Percentiles rank a stretch among this genome's conserved stretches.
Conservation (phyloP, 2,113 vertebrate species). For the Menidia beryllina region DNA sequence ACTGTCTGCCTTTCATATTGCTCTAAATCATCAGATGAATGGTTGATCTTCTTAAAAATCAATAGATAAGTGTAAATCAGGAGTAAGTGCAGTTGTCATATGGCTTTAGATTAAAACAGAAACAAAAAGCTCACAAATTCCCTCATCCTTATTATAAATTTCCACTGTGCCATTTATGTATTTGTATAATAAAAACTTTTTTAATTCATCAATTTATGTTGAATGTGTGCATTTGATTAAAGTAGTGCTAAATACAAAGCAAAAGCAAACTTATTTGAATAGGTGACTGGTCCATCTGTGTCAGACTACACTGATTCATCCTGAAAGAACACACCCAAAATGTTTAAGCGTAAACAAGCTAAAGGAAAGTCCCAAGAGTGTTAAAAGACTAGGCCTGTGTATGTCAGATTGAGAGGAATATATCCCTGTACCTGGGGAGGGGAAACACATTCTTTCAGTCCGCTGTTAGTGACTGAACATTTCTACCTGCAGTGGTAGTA, state of each 20-base stretch:
- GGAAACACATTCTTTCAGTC: background rate
- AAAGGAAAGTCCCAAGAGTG: constrained; percentile 41
- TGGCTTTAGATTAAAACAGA: too few relatives aligned
- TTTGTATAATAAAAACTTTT: background rate
- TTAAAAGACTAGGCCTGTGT: background rate
- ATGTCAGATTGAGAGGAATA: background rate
- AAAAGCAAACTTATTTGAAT: background rate
- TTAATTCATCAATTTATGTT: background rate
- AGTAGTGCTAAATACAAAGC: background rate
- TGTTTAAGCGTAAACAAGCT: background rate
- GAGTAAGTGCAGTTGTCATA: too few relatives aligned
- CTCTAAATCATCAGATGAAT: background rate
- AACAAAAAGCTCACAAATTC: too few relatives aligned
- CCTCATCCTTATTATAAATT: too few relatives aligned
- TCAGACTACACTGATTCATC: background rate
- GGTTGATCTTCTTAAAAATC: background rate
- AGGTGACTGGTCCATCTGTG: background rate
- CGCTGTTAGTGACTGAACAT: background rate
- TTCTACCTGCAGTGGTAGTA: background rate
- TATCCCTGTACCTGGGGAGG: background rate
- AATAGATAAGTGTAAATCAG: too few relatives aligned
- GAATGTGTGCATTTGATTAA: background rate
- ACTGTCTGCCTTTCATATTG: background rate
- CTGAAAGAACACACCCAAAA: constrained; percentile 5
- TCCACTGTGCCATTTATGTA: too few relatives aligned